phyloP scores from a whole-genome alignment of 2,113 vertebrate species.

The Mormoops blainvillei region DNA sequence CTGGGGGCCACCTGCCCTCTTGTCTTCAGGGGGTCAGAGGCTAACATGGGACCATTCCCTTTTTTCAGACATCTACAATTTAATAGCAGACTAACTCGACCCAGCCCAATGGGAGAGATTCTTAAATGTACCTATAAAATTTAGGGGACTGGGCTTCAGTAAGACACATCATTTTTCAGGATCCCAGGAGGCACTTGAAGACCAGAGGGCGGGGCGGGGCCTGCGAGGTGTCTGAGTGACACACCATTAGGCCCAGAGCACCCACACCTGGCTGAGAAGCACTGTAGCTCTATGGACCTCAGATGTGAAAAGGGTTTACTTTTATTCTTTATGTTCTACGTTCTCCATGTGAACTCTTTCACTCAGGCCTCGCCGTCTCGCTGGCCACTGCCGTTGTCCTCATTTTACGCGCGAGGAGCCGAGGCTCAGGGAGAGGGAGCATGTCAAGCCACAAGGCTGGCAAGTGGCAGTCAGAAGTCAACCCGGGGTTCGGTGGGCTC shows the following conservation, averaged over 20 bases:
- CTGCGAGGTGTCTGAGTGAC: background rate
- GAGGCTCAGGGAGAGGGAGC: background rate
- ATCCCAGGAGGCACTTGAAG: background rate
- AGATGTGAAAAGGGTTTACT: background rate
- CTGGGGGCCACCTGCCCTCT: background rate
- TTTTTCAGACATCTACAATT: background rate
- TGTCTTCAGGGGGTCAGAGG: background rate
- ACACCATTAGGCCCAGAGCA: accelerated
- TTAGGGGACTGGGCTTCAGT: background rate
- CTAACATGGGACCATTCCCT: background rate
- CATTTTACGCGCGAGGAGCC: background rate
- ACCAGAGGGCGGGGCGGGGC: background rate
- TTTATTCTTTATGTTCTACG: background rate
- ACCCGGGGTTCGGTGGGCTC: background rate
- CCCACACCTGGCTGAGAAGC: too few species aligned
- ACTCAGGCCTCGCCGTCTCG: background rate
- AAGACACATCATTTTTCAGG: background rate
- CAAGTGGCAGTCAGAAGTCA: background rate
- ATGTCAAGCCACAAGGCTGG: accelerated
- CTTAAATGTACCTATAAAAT: background rate
- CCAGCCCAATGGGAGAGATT: background rate
- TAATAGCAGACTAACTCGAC: background rate
- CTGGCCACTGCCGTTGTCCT: background rate
- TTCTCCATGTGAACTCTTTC: background rate
- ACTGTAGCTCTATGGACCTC: background rate